These are phyloP conservation scores for Dromius quadrimaculatus DNA, from an alignment of 2,888 invertebrate species.

Conservation along the genomic window DNA sequence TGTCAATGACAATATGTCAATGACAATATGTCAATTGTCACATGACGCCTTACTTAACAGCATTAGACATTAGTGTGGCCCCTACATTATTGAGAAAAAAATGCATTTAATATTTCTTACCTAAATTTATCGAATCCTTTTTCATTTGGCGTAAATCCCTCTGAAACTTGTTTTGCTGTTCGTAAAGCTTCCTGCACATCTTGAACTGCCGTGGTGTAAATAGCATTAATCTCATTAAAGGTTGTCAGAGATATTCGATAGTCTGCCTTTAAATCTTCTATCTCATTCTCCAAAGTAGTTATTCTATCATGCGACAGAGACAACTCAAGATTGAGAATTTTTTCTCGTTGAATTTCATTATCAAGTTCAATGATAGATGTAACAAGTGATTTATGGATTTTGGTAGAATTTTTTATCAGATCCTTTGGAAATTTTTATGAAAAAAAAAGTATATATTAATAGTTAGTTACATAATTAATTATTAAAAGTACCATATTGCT, in stretches of 20 bases:
- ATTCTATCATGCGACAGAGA: conserved; percentile 58
- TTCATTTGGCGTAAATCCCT: conserved; percentile 71
- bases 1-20: too few relatives aligned
- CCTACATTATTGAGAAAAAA: too few relatives aligned
- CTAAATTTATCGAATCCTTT: conserved; percentile 69
- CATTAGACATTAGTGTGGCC: too few relatives aligned
- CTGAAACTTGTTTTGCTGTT: conserved; percentile 70
- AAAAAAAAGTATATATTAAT: background rate
- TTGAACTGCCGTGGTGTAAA: conserved; percentile 61
- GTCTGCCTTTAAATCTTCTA: conserved; percentile 60
- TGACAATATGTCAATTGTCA: too few relatives aligned
- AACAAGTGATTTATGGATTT: conserved; percentile 55
- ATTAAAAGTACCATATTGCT: too few relatives aligned
- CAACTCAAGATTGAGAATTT: conserved; percentile 56
- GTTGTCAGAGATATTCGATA: conserved; percentile 61
- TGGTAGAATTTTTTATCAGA: conserved; percentile 1
- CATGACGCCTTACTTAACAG: too few relatives aligned
- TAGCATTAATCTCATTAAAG: conserved; percentile 61
- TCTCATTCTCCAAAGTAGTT: conserved; percentile 61
- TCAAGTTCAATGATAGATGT: conserved; percentile 57
- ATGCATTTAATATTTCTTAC: too few relatives aligned
- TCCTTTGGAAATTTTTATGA: too few relatives aligned
- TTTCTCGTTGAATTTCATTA: conserved; percentile 37
- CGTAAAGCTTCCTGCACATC: conserved; percentile 69
- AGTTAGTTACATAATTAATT: too few relatives aligned